Base-by-base conservation (phyloP, 2,797 vertebrate genomes). In the Peromyscus melanophrys region DNA sequence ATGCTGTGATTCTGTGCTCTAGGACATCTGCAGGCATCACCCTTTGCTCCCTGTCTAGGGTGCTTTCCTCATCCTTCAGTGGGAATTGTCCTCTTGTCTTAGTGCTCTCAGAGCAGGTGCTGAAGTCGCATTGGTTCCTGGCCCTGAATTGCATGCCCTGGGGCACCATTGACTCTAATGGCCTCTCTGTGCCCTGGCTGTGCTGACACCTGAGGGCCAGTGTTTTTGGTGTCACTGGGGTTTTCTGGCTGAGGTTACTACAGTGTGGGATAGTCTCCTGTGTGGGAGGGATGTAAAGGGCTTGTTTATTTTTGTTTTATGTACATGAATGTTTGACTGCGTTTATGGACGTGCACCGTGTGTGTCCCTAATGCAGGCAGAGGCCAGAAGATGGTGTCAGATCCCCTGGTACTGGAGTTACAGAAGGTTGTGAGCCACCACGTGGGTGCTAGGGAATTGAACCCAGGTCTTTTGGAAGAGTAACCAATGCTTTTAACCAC, bases 1-100 rank as follows among this genome's bases (percentile, higher is more conserved):
- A 0, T 0, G 0, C 84, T 34, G 80, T 23, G 27, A 1, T 10
- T 73, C 71, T 16, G 4, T 37, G 67, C 5, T 23, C 6, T 65
- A 37, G 65, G 27, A 10, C 34, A 21, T 25, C 52, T 43, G 67
- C 67, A 73, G 27, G 3, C 67, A n/a, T n/a, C 10, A 6, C 1
- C 0, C 7, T 8, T 3, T 11, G 49, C 23, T 49, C 65, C 52
- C 23, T 52, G 67, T 67, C 55, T 67, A 27, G 65, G 29, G 14
- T 0, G 16, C 65, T 43, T 75, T 46, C 57, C 29, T 90, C 61
- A 7, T 31, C 46, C 71, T 83, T 52, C 4, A 31, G 13, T 16
- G 52, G 43, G 46, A 21, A 13, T 34, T 29, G 43, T 57, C 4
- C 49, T 93, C 43, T 87, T 49, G 14, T 57, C 43, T 69, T 14